Conservation (phyloP, 2,113 vertebrate species). For the Callipepla californica region DNA sequence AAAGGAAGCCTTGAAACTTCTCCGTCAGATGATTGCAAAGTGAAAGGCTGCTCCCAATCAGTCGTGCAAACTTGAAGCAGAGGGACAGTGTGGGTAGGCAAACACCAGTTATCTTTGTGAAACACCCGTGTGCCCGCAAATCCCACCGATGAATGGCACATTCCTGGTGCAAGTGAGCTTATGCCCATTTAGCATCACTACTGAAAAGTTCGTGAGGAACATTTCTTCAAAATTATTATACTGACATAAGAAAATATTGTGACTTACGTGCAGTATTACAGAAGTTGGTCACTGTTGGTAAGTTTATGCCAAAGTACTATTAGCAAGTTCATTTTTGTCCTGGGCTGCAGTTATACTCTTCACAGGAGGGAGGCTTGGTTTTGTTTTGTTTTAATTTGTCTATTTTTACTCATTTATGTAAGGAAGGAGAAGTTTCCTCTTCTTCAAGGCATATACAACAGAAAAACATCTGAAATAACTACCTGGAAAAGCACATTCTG, state of each 20-base stretch:
- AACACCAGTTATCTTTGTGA: not conserved
- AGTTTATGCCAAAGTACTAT: not conserved
- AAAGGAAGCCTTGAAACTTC: not conserved
- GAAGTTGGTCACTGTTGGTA: not conserved
- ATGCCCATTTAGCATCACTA: fast-evolving
- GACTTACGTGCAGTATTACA: not conserved
- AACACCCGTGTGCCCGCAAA: not conserved
- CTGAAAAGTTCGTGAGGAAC: not conserved
- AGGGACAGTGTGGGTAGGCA: fast-evolving
- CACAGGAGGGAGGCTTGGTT: not conserved
- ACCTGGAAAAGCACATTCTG: not conserved
- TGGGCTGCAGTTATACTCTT: not conserved
- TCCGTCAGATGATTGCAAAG: not conserved
- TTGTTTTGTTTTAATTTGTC: not conserved
- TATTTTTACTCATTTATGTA: not conserved
- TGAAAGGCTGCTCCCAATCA: not conserved
- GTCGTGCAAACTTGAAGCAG: fast-evolving
- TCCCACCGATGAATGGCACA: not conserved
- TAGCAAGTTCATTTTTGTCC: not conserved
- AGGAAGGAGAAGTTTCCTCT: not conserved
- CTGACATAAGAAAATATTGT: not conserved
- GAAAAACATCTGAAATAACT: not conserved
- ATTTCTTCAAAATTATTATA: not conserved
- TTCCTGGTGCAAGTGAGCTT: not conserved
- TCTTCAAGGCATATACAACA: not conserved